Base-by-base conservation (phyloP, 2,888 invertebrate genomes). In the Brenthis ino region DNA sequence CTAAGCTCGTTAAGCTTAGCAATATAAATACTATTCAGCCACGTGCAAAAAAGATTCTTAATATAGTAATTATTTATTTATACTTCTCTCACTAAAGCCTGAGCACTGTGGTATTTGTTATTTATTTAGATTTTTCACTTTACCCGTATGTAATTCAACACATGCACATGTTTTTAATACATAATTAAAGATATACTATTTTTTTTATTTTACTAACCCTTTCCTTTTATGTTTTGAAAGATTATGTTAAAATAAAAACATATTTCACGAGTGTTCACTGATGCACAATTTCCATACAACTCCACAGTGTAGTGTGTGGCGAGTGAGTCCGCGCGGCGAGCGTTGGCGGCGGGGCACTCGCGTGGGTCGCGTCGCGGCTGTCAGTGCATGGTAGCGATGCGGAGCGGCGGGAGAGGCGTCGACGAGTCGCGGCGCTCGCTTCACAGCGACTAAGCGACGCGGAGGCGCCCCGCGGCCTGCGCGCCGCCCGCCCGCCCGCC, bases 361-460 rank as follows among this genome's bases (percentile, higher is more conserved):
- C 66, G 66, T 60, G 55, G n/a, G 33, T 58, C 64, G 64, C 68
- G 67, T 47, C 65, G 68, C 57, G 50, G 64, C 67, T 61, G 72
- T 67, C 72, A 70, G 72, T 70, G 54, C 70, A 72, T 70, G 67
- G 67, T 65, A 67, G 66, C 69, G 70, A 33, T 24, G 55, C 66
- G 69, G 63, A 64, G 51, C 57, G 57, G 16, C 57, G 57, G 55
- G 57, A 54, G 69, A 55, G 65, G 48, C 48, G 57, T 65, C 73
- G 69, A 69, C 72, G 72, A 67, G 69, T 67, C 64, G 68, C 67
- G 60, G 33, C 70, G 61, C 68, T 69, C 65, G 65, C 73, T 69
- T 65, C 65, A 58, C 58, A 64, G 67, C 73, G 72, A 73, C 68
- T 70, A 67, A 55, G 71, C 72, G 68, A 63, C 64, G 66, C 65